phyloP scores from a whole-genome alignment of 1,140 invertebrate genomes.

The Euwallacea fornicatus region DNA sequence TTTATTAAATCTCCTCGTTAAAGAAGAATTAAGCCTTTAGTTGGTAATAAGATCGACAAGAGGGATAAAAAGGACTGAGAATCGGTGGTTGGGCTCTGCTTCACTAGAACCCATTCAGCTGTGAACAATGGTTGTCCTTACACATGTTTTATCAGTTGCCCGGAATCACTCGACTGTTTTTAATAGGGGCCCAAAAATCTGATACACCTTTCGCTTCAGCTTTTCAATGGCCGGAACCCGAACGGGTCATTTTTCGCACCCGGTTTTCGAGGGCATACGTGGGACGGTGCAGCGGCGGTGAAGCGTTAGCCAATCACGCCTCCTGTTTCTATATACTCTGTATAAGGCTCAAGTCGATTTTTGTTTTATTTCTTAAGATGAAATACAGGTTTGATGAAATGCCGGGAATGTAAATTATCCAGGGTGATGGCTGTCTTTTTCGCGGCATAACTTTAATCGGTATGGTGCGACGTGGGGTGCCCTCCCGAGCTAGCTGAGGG shows the following conservation, averaged over 20 bases:
- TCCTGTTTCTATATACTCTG: too few species aligned
- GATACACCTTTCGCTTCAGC: slow-evolving; percentile 26
- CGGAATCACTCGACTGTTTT: slow-evolving; percentile 27
- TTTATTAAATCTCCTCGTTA: slow-evolving; percentile 35
- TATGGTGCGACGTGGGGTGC: too few species aligned
- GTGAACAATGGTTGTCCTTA: slow-evolving; percentile 31
- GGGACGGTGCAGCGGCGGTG: too few species aligned
- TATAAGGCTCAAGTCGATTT: too few species aligned
- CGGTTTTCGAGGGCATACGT: not conserved
- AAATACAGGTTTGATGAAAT: too few species aligned
- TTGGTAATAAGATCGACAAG: slow-evolving; percentile 26
- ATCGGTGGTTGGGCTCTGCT: slow-evolving; percentile 6
- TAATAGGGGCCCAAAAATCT: slow-evolving; percentile 24
- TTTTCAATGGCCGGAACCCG: slow-evolving; percentile 9
- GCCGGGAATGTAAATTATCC: too few species aligned
- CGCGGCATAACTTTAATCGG: too few species aligned
- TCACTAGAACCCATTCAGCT: slow-evolving; percentile 30
- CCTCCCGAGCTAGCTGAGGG: too few species aligned
- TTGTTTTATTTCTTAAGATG: too few species aligned
- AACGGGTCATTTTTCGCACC: slow-evolving; percentile 24
- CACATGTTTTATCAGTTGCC: slow-evolving; percentile 33
- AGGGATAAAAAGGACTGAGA: slow-evolving; percentile 13
- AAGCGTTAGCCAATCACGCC: too few species aligned
- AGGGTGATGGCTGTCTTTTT: too few species aligned
- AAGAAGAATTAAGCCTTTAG: slow-evolving; percentile 33